Evolutionary conservation across 2,797 vertebrate species (phyloP), one percentile per base, ranked within the genome.

Genomic region (Danionella dracula): DNA sequence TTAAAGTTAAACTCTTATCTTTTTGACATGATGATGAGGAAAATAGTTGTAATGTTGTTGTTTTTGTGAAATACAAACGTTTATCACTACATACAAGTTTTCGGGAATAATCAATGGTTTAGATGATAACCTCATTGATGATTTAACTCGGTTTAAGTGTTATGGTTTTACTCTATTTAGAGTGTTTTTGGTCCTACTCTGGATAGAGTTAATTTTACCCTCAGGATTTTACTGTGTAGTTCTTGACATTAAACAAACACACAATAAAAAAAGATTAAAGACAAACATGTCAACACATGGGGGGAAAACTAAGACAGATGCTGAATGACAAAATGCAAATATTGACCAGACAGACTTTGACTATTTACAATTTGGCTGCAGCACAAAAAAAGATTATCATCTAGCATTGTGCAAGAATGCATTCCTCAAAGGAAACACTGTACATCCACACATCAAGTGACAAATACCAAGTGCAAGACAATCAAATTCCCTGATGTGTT

Each of bases 341-440:
- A 70, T 73, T 48, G 84, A 84, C 82, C 82, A 83, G 84, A 84
- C 78, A 70, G 68, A 83, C 66, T 74, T 66, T 5, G 35, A 40
- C 57, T 27, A 15, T 17, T 73, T 31, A 49, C 74, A 87, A 81
- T 78, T 55, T 82, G 85, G 71, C 78, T 83, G 83, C 31, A 63
- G 66, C 78, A 82, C 68, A 66, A 68, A 77, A 72, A 46, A 48
- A 72, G 44, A 64, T 73, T 74, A 74, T 74, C 71, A 57, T 68
- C 66, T 66, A 76, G 69, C 71, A 76, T 62, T 74, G 72, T 71
- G 73, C 69, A 66, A 48, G 40, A 4, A 15, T 23, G 20, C 69
- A 44, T 29, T 65, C 53, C 48, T 73, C 34, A 35, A 75, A 63
- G 35, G 45, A 44, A 49, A 65, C 21, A 49, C 42, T 59, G 20